Conservation (phyloP, 2,797 vertebrate species). For the Falco columbarius region DNA sequence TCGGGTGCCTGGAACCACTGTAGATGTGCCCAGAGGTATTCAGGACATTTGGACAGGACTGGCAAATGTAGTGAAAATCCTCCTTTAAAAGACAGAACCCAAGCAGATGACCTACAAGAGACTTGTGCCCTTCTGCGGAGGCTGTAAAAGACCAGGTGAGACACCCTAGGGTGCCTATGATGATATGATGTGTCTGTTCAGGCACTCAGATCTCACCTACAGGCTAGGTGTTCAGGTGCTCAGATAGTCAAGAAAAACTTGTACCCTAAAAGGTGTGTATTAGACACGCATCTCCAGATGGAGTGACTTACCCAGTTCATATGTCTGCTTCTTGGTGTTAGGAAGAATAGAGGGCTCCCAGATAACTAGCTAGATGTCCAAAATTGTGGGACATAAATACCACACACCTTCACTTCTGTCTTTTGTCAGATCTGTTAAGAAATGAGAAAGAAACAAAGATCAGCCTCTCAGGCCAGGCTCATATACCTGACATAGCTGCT, state of each 20-base stretch:
- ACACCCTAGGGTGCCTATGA: fast-evolving
- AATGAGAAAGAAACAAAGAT: background rate
- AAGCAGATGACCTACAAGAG: background rate
- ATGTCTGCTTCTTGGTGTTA: background rate
- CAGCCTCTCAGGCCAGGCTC: background rate
- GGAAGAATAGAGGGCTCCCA: background rate
- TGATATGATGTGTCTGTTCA: background rate
- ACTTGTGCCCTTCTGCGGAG: background rate
- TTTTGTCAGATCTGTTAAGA: background rate
- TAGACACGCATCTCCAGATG: background rate
- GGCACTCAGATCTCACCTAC: background rate
- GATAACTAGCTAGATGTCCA: background rate
- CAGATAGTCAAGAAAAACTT: background rate
- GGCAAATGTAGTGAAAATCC: background rate
- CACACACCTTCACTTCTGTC: background rate
- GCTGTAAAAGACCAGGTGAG: background rate
- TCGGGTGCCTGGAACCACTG: background rate
- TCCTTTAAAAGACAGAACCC: background rate
- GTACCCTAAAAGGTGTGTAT: background rate
- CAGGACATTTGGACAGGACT: background rate
- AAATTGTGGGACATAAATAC: background rate
- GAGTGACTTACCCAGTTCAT: background rate
- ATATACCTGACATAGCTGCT: background rate
- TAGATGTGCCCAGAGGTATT: background rate
- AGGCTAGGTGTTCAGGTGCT: background rate